These are phyloP conservation scores for Pitta sordida DNA, from an alignment of 2,113 vertebrate genomes.

Conservation along the genomic window DNA sequence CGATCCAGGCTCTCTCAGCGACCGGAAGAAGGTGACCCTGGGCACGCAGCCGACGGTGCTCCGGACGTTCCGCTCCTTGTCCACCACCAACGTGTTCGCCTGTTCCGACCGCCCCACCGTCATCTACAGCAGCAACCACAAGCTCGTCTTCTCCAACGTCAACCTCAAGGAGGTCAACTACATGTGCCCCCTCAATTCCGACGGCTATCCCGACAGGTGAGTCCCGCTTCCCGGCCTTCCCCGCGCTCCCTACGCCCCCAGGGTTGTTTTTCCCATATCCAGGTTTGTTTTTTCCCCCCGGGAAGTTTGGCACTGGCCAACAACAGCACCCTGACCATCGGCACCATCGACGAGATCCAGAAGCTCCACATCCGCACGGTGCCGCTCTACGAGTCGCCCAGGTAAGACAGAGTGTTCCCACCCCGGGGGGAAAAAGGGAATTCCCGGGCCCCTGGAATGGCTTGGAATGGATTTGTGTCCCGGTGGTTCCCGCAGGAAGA, in stretches of 20 bases:
- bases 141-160: conserved; percentile 98
- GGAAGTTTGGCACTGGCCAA: conserved; percentile 92
- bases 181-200: conserved; percentile 98
- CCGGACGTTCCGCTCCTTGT: conserved; percentile 93
- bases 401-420: too few species aligned
- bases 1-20: conserved; percentile 83
- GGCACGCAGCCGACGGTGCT: conserved; percentile 96
- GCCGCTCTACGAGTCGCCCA: conserved; percentile 93
- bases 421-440: too few species aligned
- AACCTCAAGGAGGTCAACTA: conserved; percentile 99
- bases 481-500: conserved; percentile 80
- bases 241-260: too few species aligned
- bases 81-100: conserved; percentile 97
- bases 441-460: too few species aligned
- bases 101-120: conserved; percentile 98
- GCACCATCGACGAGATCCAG: conserved; percentile 98
- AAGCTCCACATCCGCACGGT: conserved; percentile 97
- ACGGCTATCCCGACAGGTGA: conserved; percentile 96
- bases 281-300: too few species aligned
- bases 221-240: not conserved
- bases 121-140: conserved; percentile 99
- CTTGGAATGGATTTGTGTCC: too few species aligned
- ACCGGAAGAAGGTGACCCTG: conserved; percentile 96
- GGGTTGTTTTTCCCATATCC: too few species aligned
- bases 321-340: conserved; percentile 97